These are phyloP conservation scores for Megastigmus dorsalis DNA, from an alignment of 2,888 invertebrate species.

Conservation along the genomic window DNA sequence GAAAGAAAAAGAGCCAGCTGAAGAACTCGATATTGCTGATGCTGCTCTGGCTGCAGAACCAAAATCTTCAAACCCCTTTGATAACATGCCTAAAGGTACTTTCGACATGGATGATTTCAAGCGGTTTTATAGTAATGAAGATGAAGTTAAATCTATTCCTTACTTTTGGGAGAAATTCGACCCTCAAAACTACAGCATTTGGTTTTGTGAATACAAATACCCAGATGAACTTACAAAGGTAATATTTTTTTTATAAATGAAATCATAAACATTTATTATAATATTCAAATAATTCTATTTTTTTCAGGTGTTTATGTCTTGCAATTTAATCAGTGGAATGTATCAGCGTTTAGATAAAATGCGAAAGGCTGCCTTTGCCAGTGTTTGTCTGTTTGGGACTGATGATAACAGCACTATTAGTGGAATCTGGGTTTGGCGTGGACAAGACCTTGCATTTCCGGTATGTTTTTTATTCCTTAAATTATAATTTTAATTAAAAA, in stretches of 20 bases:
- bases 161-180: slow-evolving; percentile 99
- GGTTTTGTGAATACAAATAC: slow-evolving; percentile 98
- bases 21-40: slow-evolving; percentile 78
- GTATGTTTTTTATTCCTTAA: slow-evolving; percentile 73
- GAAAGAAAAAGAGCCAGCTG: slow-evolving; percentile 19
- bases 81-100: slow-evolving; percentile 90
- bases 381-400: slow-evolving; percentile 93
- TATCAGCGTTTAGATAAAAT: slow-evolving; percentile 98
- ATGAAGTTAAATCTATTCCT: slow-evolving; percentile 92
- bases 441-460: slow-evolving; percentile 92
- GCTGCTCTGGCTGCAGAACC: slow-evolving; percentile 84
- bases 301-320: slow-evolving; percentile 91
- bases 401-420: slow-evolving; percentile 95
- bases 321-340: slow-evolving; percentile 98
- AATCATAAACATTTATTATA: neutral
- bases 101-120: slow-evolving; percentile 99
- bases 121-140: slow-evolving; percentile 97
- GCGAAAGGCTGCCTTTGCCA: slow-evolving; percentile 97
- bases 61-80: slow-evolving; percentile 94
- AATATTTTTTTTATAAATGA: slow-evolving; percentile 31
- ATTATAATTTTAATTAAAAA: slow-evolving; percentile 1
- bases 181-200: slow-evolving; percentile 95
- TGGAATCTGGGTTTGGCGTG: slow-evolving; percentile 99
- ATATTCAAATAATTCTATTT: neutral
- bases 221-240: slow-evolving; percentile 89